These are phyloP conservation scores for Pseudomyrmex concolor DNA, from an alignment of 1,140 invertebrate genomes.

Conservation along the genomic window DNA sequence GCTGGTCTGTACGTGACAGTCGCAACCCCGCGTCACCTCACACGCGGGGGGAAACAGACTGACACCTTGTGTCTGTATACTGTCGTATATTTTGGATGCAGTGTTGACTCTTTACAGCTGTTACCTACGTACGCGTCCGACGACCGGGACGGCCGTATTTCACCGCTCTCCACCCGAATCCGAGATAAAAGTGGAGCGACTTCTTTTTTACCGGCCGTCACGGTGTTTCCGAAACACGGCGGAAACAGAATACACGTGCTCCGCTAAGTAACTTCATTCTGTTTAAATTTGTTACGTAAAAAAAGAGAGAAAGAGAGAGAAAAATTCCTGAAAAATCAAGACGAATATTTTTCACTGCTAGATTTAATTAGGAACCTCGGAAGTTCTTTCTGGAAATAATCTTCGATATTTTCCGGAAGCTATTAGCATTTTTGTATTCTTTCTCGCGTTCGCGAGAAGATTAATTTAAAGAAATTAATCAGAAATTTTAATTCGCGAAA, in stretches of 20 bases:
- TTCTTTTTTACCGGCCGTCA: slow-evolving; percentile 24
- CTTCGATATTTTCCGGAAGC: neutral
- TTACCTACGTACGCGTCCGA: slow-evolving; percentile 73
- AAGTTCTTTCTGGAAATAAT: neutral
- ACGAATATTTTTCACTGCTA: neutral
- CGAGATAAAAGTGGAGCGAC: slow-evolving; percentile 61
- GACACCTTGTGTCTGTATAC: slow-evolving; percentile 80
- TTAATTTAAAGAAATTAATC: neutral
- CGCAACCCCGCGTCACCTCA: slow-evolving; percentile 63
- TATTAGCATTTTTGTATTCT: neutral
- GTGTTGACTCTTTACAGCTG: slow-evolving; percentile 82
- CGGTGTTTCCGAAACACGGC: neutral
- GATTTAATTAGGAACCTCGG: slow-evolving; percentile 15
- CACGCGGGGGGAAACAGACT: slow-evolving; percentile 52
- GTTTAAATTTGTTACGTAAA: neutral
- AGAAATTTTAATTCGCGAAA: neutral
- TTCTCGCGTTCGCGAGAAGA: slow-evolving; percentile 6
- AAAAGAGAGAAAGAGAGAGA: neutral
- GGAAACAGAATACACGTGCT: neutral
- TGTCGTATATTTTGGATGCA: slow-evolving; percentile 79
- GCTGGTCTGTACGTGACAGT: slow-evolving; percentile 83
- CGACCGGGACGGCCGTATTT: slow-evolving; percentile 50
- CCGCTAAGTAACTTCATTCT: slow-evolving; percentile 1
- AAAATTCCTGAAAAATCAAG: neutral
- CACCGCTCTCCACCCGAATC: slow-evolving; percentile 9